Base-by-base conservation (phyloP, 2,888 invertebrate genomes). In the Amphipoea lucens region DNA sequence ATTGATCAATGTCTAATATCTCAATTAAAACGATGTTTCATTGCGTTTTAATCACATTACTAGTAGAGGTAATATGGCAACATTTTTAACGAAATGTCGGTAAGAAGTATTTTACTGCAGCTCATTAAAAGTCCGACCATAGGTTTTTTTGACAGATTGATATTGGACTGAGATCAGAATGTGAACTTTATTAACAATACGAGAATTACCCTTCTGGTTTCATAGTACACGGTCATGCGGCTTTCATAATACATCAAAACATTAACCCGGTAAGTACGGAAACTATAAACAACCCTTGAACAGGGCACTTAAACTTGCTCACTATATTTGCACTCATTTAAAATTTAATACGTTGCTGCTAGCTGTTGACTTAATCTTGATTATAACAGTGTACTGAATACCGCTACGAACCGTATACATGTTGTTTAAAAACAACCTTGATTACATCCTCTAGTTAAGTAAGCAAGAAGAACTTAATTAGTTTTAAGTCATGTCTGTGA, bases 301-400 rank as follows among this genome's bases (percentile, higher is more conserved):
- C 45, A 36, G 4, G 65, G 40, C 29, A 62, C 54, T 71, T 70
- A 17, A 70, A 83, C 60, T 62, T 48, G 1, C 77, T 67, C 29
- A 71, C 67, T 36, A 29, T 66, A 81, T 84, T 71, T 71, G 45
- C 66, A 75, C 69, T 75, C 85, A 85, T 84, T 85, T 78, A 75
- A 81, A 73, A 78, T 85, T 60, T 70, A 68, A 70, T 69, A 76
- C 42, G 42, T 66, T 70, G 17, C 40, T 63, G 51, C 60, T n/a
- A n/a, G n/a, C n/a, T 81, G 78, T 81, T 76, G 63, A 85, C 75
- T 75, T 78, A 73, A 74, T 73, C 66, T 73, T 78, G 40, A 74
- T 72, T 71, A 81, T 20, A 84, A 67, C 36, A 67, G 78, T 77
- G 36, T 68, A 70, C 62, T 63, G 57, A 62, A 62, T 48, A 71